Conservation (phyloP, 1,140 invertebrate species). For the Zelostemma sp. region DNA sequence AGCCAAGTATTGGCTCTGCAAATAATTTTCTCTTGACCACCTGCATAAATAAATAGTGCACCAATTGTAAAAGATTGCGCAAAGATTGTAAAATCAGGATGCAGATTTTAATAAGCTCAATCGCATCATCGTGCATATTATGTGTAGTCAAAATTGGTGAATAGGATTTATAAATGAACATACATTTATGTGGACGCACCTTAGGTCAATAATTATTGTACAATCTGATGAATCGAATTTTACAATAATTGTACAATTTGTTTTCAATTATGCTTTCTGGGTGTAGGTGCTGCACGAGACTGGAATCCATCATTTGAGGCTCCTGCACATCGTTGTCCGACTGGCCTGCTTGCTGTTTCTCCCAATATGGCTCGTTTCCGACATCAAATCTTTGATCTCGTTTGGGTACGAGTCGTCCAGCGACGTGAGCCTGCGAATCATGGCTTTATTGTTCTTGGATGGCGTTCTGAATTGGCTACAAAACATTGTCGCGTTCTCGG, state of each 20-base stretch:
- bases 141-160: too few relatives aligned
- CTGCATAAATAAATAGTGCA: too few relatives aligned
- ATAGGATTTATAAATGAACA: too few relatives aligned
- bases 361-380: constrained; percentile 88
- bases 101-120: too few relatives aligned
- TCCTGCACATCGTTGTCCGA: constrained; percentile 86
- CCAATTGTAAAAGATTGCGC: too few relatives aligned
- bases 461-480: constrained; percentile 94
- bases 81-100: too few relatives aligned
- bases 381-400: constrained; percentile 77
- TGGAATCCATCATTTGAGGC: constrained; percentile 86
- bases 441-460: constrained; percentile 82
- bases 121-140: too few relatives aligned
- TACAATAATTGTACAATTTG: constrained; percentile 5
- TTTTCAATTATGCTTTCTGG: constrained; percentile 2
- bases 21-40: too few relatives aligned
- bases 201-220: too few relatives aligned
- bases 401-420: constrained; percentile 69
- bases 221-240: too few relatives aligned
- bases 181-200: too few relatives aligned
- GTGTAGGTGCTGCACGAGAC: constrained; percentile 88
- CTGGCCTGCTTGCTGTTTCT: constrained; percentile 86
- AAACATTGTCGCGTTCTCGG: constrained; percentile 94
- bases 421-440: constrained; percentile 66
- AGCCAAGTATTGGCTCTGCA: too few relatives aligned